phyloP scores from a whole-genome alignment of 2,888 invertebrate genomes.

The Geophilus truncorum region DNA sequence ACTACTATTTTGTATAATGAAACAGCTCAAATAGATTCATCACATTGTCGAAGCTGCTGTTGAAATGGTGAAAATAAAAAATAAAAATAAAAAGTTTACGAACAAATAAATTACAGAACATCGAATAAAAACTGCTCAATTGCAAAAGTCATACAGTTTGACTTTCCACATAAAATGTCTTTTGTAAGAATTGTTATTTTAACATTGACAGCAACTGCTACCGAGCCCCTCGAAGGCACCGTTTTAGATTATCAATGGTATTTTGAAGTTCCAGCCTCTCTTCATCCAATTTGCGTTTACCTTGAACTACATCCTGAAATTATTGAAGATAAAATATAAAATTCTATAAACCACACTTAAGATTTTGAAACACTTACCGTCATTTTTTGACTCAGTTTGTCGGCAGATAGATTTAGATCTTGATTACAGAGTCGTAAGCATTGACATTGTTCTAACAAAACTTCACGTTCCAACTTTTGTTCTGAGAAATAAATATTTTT shows the following conservation, averaged over 20 bases:
- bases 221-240: slow-evolving; percentile 41
- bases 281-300: slow-evolving; percentile 42
- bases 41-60: neutral
- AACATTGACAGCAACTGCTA: slow-evolving; percentile 30
- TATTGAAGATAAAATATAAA: neutral
- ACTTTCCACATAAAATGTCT: neutral
- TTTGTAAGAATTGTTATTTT: neutral
- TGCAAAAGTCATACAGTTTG: neutral
- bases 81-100: neutral
- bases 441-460: slow-evolving; percentile 43
- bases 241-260: slow-evolving; percentile 43
- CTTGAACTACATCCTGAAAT: slow-evolving; percentile 43
- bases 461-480: slow-evolving; percentile 43
- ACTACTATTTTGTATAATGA: neutral
- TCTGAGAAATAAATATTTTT: slow-evolving; percentile 41
- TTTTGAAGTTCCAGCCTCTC: slow-evolving; percentile 41
- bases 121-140: neutral
- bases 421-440: slow-evolving; percentile 42
- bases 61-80: neutral
- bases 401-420: slow-evolving; percentile 42
- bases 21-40: neutral
- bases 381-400: slow-evolving; percentile 43
- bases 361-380: slow-evolving; percentile 43
- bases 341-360: neutral
- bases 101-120: slow-evolving; percentile 1